Evolutionary conservation across 1,140 invertebrate species (phyloP).

Genomic region (Odontomachus brunneus): DNA sequence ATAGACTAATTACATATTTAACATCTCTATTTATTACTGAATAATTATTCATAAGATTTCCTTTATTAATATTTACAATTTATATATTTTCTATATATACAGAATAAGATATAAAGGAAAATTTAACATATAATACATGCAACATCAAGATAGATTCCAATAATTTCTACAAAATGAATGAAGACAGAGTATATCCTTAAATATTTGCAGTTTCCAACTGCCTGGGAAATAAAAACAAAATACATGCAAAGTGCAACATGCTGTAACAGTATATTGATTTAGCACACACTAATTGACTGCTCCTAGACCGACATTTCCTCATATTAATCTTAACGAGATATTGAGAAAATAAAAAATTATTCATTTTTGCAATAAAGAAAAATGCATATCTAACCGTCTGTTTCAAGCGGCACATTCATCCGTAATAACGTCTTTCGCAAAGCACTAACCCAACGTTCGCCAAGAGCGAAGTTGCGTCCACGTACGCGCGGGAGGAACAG

Average conservation of each 20-base stretch:
- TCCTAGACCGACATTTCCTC: too few species aligned
- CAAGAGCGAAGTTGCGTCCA: background rate
- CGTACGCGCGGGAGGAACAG: constrained; percentile 10
- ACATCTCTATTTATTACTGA: background rate
- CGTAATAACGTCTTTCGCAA: too few species aligned
- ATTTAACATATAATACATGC: background rate
- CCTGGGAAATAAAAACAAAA: background rate
- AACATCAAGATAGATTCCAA: background rate
- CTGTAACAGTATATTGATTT: background rate
- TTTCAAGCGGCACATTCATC: background rate
- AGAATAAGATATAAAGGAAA: background rate
- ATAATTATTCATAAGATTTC: background rate
- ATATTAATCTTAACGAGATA: background rate
- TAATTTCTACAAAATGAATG: background rate
- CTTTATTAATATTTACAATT: background rate
- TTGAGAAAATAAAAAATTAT: too few species aligned
- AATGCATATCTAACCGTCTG: background rate
- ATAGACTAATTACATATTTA: too few species aligned
- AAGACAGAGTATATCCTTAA: background rate
- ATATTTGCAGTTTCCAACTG: background rate
- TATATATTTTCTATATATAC: background rate
- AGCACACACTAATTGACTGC: background rate
- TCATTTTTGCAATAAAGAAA: too few species aligned
- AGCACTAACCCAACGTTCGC: background rate
- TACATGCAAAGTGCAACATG: background rate